These are phyloP conservation scores for Erythrolamprus reginae DNA, from an alignment of 2,113 vertebrate genomes.

Conservation along the genomic window DNA sequence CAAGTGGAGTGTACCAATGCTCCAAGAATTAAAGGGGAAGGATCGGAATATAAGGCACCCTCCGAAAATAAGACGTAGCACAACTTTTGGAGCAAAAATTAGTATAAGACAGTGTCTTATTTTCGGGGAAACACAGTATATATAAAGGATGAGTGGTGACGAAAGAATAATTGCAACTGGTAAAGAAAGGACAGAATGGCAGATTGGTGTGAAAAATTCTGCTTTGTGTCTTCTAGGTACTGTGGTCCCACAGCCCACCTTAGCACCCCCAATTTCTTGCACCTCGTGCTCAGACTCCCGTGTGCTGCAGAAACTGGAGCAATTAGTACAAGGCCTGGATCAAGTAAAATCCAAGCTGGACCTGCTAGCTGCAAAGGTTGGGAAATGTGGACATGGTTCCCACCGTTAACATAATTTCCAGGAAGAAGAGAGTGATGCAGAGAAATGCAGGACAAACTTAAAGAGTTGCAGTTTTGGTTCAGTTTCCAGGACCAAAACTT, in stretches of 20 bases:
- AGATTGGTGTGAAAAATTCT: not conserved
- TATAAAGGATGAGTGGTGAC: not conserved
- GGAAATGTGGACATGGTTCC: not conserved
- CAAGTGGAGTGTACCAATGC: too few relatives aligned
- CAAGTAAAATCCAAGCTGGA: slow-evolving; percentile 1
- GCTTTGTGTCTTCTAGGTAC: not conserved
- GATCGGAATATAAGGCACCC: too few relatives aligned
- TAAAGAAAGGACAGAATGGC: not conserved
- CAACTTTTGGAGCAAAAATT: too few relatives aligned
- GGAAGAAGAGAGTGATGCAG: not conserved
- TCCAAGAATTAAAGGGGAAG: too few relatives aligned
- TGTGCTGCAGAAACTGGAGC: slow-evolving; percentile 17
- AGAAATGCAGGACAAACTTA: not conserved
- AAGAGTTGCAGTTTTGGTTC: not conserved
- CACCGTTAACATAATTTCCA: not conserved
- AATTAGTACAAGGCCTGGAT: not conserved
- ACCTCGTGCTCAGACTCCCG: not conserved
- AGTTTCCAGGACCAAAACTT: not conserved
- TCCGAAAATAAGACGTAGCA: too few relatives aligned
- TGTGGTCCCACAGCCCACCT: not conserved
- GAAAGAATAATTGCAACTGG: not conserved
- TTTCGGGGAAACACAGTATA: too few relatives aligned
- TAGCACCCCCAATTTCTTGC: not conserved
- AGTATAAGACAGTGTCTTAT: too few relatives aligned
- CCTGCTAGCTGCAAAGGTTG: not conserved